Conservation (phyloP, 2,888 invertebrate species). For the Petrolisthes manimaculis region DNA sequence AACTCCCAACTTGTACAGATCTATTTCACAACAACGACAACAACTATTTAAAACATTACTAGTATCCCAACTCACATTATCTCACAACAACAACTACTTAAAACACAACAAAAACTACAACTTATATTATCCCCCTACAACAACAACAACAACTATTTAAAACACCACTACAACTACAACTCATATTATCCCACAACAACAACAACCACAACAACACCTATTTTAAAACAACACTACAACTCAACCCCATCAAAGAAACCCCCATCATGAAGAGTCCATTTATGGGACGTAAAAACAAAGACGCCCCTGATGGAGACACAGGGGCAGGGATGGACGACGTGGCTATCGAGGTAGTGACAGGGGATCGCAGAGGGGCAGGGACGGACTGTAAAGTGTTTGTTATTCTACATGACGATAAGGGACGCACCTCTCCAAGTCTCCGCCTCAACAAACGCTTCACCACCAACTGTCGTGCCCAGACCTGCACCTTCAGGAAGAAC, state of each 20-base stretch:
- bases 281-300: background rate
- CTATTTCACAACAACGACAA: background rate
- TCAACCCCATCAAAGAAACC: too few relatives aligned
- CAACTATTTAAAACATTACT: background rate
- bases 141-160: background rate
- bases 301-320: background rate
- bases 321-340: constrained; percentile 9
- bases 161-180: too few relatives aligned
- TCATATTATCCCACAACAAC: too few relatives aligned
- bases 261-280: constrained; percentile 42
- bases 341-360: constrained; percentile 70
- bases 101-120: too few relatives aligned
- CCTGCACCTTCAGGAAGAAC: constrained; percentile 43
- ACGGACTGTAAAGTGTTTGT: constrained; percentile 70
- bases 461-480: constrained; percentile 50
- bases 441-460: constrained; percentile 68
- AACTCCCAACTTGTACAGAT: too few relatives aligned
- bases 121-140: background rate
- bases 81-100: too few relatives aligned
- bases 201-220: too few relatives aligned
- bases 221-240: background rate
- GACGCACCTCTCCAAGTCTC: constrained; percentile 68
- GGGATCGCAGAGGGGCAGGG: constrained; percentile 70
- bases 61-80: too few relatives aligned
- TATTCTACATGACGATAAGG: constrained; percentile 69